Evolutionary conservation across 2,113 vertebrate species (phyloP).

Genomic region (Trichomycterus rosablanca): DNA sequence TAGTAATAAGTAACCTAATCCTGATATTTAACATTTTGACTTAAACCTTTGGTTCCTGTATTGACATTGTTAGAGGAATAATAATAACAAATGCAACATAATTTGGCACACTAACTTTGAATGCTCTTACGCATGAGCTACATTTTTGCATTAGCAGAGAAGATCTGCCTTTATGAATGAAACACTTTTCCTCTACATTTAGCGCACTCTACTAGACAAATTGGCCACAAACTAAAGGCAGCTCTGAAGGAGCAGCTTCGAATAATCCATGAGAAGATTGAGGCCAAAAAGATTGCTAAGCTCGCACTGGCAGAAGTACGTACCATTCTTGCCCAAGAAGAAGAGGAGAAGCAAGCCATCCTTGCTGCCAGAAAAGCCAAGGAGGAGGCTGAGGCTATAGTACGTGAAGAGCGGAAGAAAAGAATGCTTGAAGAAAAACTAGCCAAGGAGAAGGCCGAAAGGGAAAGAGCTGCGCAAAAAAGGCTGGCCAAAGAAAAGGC

Average conservation of each 20-base stretch:
- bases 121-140: too few species aligned
- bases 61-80: too few species aligned
- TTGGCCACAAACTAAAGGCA: slow-evolving; percentile 68
- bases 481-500: slow-evolving; percentile 15
- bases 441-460: slow-evolving; percentile 22
- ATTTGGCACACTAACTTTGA: too few species aligned
- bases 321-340: slow-evolving; percentile 53
- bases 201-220: slow-evolving; percentile 50
- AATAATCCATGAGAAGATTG: slow-evolving; percentile 60
- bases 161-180: too few species aligned
- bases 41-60: too few species aligned
- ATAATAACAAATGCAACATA: too few species aligned
- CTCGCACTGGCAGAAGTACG: slow-evolving; percentile 59
- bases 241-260: slow-evolving; percentile 74
- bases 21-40: too few species aligned
- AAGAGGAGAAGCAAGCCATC: slow-evolving; percentile 45
- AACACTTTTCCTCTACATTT: slow-evolving; percentile 26
- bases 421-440: slow-evolving; percentile 25
- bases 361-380: slow-evolving; percentile 45
- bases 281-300: slow-evolving; percentile 65
- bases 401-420: slow-evolving; percentile 22
- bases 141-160: too few species aligned
- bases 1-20: too few species aligned
- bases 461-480: slow-evolving; percentile 10
- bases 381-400: slow-evolving; percentile 34